Base-by-base conservation (phyloP, 92 coral and sea anemone genomes). In the Siderastrea radians region DNA sequence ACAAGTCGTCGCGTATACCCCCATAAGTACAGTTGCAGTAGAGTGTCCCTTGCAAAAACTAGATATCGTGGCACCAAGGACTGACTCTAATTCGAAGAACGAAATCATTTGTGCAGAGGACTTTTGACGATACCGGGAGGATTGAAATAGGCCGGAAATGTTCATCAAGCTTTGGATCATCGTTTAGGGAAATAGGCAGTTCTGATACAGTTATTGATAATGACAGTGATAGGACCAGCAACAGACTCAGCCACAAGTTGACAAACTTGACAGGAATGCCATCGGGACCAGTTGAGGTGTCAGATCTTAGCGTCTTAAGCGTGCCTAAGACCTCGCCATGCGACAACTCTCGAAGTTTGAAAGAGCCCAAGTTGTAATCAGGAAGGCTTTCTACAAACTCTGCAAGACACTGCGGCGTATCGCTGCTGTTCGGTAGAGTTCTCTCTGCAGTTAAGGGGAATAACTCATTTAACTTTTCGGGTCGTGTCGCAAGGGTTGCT, bases 401-500 rank as follows among this genome's bases (percentile, higher is more conserved):
- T 45, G 68, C 5, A 47, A 88, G 66, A 58, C 47, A 46, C 13
- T 49, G 58, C 38, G 6, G 80, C 4, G 91, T 46, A 38, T 68
- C 91, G 61, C 65, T 49, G 43, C 14, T 4, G n/a, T 54, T 72
- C 13, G 15, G 19, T 59, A 81, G 87, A n/a, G 82, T 89, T 75
- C 92, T 82, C 78, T 77, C 88, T 49, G 88, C 92, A 63, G 92
- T 89, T 48, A 87, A 82, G 77, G 55, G 59, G 65, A 78, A 82
- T 26, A 26, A 26, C 38, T 26, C 38, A 26, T 26, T 26, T 26
- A 26, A 26, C 60, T 88, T 67, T 74, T 59, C 16, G 88, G 92
- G 57, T 88, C 88, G 19, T 52, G 77, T 10, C 88, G 88, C 83
- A 89, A 62, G 14, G 89, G 85, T 76, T 83, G 89, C 16, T 68